Percentiles rank a stretch among this genome's conserved stretches.
These are phyloP conservation scores for Sebastes vulpes DNA, from an alignment of 2,797 vertebrate species.

Conservation along the genomic window DNA sequence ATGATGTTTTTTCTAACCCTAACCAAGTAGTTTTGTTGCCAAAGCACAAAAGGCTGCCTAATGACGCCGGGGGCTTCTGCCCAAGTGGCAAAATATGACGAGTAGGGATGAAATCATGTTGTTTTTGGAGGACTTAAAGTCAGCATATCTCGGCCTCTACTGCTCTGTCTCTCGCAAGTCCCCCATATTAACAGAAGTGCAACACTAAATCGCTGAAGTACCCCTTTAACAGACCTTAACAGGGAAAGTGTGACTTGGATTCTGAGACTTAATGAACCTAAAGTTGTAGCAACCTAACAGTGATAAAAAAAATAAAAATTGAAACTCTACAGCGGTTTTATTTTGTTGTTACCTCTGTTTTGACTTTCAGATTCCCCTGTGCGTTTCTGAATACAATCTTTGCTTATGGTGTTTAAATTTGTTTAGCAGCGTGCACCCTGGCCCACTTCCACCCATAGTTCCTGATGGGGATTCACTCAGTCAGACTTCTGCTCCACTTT, in stretches of 20 bases:
- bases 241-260: not conserved
- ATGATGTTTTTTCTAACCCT: too few relatives aligned
- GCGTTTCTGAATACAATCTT: constrained; percentile 62
- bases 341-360: constrained; percentile 12
- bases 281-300: not conserved
- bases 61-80: too few relatives aligned
- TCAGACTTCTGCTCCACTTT: constrained; percentile 82
- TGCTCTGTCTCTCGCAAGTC: not conserved
- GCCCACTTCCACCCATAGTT: constrained; percentile 78
- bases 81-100: not conserved
- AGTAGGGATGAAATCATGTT: not conserved
- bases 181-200: not conserved
- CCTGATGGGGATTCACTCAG: constrained; percentile 77
- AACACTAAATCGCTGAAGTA: not conserved
- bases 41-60: too few relatives aligned
- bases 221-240: not conserved
- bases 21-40: too few relatives aligned
- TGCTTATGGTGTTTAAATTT: constrained; percentile 75
- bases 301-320: not conserved
- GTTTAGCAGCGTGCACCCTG: constrained; percentile 82
- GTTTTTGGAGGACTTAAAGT: not conserved
- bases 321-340: constrained; percentile 4
- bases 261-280: not conserved
- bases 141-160: not conserved
- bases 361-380: constrained; percentile 43